Evolutionary conservation across 2,888 invertebrate species (phyloP).

Genomic region (Nowickia ferox): DNA sequence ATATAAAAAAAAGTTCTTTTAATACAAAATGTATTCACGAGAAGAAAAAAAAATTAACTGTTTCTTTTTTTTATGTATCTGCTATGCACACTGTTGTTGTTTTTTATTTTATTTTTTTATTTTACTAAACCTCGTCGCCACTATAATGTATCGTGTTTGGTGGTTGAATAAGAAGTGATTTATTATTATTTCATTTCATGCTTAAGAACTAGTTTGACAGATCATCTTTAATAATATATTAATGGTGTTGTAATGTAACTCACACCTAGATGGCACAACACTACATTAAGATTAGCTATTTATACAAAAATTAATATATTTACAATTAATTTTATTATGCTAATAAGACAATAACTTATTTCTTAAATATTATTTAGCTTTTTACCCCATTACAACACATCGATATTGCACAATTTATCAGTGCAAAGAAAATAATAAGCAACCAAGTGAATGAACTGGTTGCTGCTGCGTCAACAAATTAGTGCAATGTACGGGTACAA

Average conservation of each 20-base stretch:
- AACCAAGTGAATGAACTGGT: too few relatives aligned
- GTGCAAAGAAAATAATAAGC: too few relatives aligned
- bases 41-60: too few relatives aligned
- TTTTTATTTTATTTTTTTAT: conserved; percentile 3
- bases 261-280: conserved; percentile 32
- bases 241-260: conserved; percentile 25
- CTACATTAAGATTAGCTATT: background rate
- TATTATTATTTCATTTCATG: conserved; percentile 32
- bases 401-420: too few relatives aligned
- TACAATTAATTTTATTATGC: too few relatives aligned
- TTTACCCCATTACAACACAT: too few relatives aligned
- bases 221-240: conserved; percentile 27
- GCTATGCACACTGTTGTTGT: background rate
- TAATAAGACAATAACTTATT: too few relatives aligned
- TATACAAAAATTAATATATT: too few relatives aligned
- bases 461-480: too few relatives aligned
- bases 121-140: conserved; percentile 14
- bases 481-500: too few relatives aligned
- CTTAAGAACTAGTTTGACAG: conserved; percentile 30
- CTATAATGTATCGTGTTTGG: conserved; percentile 30
- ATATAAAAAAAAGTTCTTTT: conserved; percentile 4
- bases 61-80: background rate
- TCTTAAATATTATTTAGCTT: too few relatives aligned
- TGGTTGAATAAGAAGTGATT: conserved; percentile 13
- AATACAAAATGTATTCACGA: conserved; percentile 5